phyloP scores from a whole-genome alignment of 2,113 vertebrate genomes.

The Cercocebus atys region DNA sequence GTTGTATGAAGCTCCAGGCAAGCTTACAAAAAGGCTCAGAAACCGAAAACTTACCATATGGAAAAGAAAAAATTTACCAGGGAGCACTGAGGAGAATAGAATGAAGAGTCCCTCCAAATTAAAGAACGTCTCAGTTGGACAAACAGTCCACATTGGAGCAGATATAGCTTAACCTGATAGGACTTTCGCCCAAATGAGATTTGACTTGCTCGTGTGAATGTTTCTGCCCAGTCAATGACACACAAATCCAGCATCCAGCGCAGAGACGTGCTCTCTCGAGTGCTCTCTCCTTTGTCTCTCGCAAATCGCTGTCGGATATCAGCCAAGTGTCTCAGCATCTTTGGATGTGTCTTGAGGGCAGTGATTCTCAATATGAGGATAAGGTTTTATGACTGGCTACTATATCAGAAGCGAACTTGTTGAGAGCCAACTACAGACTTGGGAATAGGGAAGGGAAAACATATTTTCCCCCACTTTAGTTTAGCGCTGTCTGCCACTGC shows the following conservation, averaged over 20 bases:
- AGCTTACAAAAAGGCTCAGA: conserved; percentile 47
- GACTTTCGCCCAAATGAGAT: background rate
- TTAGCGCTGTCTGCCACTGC: conserved; percentile 47
- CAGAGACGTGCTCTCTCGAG: background rate
- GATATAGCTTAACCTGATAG: background rate
- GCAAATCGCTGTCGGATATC: background rate
- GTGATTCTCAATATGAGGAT: conserved; percentile 18
- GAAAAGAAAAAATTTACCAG: conserved; percentile 55
- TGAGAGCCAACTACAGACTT: conserved; percentile 43
- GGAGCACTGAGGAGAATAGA: conserved; percentile 57
- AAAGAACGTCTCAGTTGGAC: background rate
- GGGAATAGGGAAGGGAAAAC: conserved; percentile 48
- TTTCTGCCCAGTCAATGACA: background rate
- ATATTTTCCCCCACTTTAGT: conserved; percentile 44
- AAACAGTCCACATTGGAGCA: background rate
- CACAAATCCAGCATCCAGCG: background rate
- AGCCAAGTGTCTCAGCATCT: conserved; percentile 9
- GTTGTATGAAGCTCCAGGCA: conserved; percentile 27
- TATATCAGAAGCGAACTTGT: conserved; percentile 29
- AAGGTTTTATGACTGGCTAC: conserved; percentile 34
- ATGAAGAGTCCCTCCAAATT: conserved; percentile 6
- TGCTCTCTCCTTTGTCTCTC: background rate
- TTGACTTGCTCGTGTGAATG: background rate
- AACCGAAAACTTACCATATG: background rate
- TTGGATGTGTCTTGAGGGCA: background rate